Conservation (phyloP, 2,113 vertebrate species). For the Paramisgurnus dabryanus region DNA sequence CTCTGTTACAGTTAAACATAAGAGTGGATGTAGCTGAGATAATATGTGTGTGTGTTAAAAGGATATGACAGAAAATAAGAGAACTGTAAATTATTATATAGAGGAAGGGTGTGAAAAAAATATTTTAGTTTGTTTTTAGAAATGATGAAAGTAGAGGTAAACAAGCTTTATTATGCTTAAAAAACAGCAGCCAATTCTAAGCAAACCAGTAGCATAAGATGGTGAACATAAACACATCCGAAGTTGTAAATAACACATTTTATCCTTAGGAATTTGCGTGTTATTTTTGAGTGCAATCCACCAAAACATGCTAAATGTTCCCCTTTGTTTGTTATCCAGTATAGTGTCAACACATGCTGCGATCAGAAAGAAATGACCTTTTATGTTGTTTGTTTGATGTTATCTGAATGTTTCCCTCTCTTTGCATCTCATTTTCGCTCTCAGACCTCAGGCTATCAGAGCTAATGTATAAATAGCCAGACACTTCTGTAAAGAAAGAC, state of each 20-base stretch:
- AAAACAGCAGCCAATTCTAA: neutral
- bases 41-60: constrained; percentile 12
- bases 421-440: neutral
- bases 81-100: neutral
- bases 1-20: constrained; percentile 29
- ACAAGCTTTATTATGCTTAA: neutral
- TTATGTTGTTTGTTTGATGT: neutral
- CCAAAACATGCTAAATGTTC: constrained; percentile 4
- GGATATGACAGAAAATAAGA: constrained; percentile 53
- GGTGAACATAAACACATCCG: constrained; percentile 6
- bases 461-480: constrained; percentile 13
- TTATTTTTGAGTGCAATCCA: constrained; percentile 5
- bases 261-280: neutral
- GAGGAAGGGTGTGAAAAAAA: neutral
- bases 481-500: constrained; percentile 16
- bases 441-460: neutral
- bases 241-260: neutral
- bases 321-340: too few species aligned
- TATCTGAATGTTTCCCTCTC: constrained; percentile 2
- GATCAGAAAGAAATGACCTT: neutral
- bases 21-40: constrained; percentile 2
- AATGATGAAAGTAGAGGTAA: neutral
- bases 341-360: neutral
- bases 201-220: neutral
- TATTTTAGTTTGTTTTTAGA: neutral